phyloP scores from a whole-genome alignment of 2,113 vertebrate species.

The Sminthopsis crassicaudata region DNA sequence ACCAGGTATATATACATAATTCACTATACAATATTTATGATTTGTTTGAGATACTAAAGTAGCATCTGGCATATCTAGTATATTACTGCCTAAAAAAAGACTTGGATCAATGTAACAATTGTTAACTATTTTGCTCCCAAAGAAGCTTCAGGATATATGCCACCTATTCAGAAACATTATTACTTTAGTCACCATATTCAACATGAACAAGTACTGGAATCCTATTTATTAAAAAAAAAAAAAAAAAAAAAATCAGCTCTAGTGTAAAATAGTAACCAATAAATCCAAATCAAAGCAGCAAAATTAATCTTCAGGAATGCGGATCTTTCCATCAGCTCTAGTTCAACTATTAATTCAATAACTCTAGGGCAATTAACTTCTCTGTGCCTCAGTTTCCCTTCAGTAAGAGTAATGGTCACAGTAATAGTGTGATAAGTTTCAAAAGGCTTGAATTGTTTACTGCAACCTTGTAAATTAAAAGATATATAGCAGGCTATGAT shows the following conservation, averaged over 20 bases:
- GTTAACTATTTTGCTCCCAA: slow-evolving; percentile 43
- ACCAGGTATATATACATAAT: background rate
- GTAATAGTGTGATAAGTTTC: background rate
- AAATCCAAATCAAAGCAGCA: slow-evolving; percentile 29
- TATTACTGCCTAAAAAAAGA: background rate
- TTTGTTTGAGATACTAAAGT: slow-evolving; percentile 23
- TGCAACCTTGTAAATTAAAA: slow-evolving; percentile 13
- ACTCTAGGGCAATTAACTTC: slow-evolving; percentile 13
- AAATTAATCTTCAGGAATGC: background rate
- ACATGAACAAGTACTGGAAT: slow-evolving; percentile 4
- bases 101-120: background rate
- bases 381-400: slow-evolving; percentile 51
- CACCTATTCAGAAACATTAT: slow-evolving; percentile 42
- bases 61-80: background rate
- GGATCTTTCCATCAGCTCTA: slow-evolving; percentile 18
- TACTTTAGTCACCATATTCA: slow-evolving; percentile 22
- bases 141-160: background rate
- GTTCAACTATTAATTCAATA: slow-evolving; percentile 17
- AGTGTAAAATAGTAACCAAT: slow-evolving; percentile 40
- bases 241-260: slow-evolving; percentile 44
- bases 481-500: slow-evolving; percentile 2
- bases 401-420: background rate
- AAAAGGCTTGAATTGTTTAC: slow-evolving; percentile 21
- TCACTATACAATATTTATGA: slow-evolving; percentile 15
- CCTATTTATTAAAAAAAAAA: slow-evolving; percentile 12